Conservation (phyloP, 2,888 invertebrate species). For the Drosophila pegasa region DNA sequence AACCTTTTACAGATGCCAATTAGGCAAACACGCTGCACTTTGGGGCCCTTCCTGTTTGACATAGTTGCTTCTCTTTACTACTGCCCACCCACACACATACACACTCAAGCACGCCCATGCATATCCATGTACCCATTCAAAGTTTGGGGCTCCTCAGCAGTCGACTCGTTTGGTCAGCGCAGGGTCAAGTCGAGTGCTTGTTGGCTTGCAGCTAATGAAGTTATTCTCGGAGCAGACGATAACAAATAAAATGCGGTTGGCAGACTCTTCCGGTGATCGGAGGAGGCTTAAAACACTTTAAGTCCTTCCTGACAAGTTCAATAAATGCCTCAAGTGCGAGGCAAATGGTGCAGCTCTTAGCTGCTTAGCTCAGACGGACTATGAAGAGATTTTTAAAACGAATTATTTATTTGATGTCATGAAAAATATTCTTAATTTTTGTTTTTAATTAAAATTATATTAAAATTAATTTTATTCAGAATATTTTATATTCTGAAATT, state of each 20-base stretch:
- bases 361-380: too few relatives aligned
- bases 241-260: conserved; percentile 15
- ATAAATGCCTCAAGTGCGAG: background rate
- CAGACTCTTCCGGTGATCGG: background rate
- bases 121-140: conserved; percentile 47
- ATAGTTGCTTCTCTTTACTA: conserved; percentile 51
- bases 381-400: too few relatives aligned
- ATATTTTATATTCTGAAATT: too few relatives aligned
- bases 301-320: background rate
- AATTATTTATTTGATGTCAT: too few relatives aligned
- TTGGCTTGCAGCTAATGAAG: conserved; percentile 60
- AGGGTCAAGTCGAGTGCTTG: conserved; percentile 52
- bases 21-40: conserved; percentile 64
- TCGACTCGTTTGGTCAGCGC: conserved; percentile 4
- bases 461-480: too few relatives aligned
- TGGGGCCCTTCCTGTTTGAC: conserved; percentile 15
- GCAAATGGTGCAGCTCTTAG: background rate
- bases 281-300: background rate
- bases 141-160: conserved; percentile 37
- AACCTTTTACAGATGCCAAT: conserved; percentile 52
- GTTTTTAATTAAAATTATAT: too few relatives aligned
- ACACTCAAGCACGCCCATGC: conserved; percentile 30
- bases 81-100: conserved; percentile 36
- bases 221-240: conserved; percentile 51
- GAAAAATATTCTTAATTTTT: too few relatives aligned